Evolutionary conservation across 2,113 vertebrate species (phyloP).

Genomic region (Saccopteryx bilineata): DNA sequence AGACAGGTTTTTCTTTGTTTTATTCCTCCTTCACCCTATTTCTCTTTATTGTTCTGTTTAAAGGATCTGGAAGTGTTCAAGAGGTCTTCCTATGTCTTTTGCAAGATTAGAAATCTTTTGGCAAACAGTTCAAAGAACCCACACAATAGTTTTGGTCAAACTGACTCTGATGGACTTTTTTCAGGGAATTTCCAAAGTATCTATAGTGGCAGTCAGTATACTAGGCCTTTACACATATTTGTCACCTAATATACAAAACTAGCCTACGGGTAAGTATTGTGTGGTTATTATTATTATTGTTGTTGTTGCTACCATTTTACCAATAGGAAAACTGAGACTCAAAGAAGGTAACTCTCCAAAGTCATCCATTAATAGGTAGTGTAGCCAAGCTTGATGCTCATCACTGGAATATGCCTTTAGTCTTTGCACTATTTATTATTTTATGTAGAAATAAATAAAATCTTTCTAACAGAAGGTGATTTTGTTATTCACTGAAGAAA

Average conservation of each 20-base stretch:
- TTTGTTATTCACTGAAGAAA: slow-evolving; percentile 33
- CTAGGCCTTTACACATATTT: neutral
- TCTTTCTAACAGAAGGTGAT: slow-evolving; percentile 15
- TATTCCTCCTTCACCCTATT: neutral
- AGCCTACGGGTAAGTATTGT: neutral
- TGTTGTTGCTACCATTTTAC: neutral
- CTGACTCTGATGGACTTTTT: neutral
- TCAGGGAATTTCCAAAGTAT: neutral
- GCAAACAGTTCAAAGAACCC: neutral
- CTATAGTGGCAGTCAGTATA: neutral
- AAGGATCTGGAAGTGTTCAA: neutral
- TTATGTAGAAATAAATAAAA: slow-evolving; percentile 1
- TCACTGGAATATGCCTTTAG: neutral
- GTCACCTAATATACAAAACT: neutral
- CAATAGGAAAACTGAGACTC: neutral
- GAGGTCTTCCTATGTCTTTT: neutral
- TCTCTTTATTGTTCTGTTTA: slow-evolving; percentile 1
- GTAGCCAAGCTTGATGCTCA: neutral
- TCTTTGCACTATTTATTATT: neutral
- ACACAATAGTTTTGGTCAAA: neutral
- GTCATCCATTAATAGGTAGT: neutral
- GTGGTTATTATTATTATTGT: neutral
- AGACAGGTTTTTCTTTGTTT: neutral
- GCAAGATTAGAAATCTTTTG: neutral
- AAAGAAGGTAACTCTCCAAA: neutral